Conservation (phyloP, 1,140 invertebrate species). For the Thrips palmi region DNA sequence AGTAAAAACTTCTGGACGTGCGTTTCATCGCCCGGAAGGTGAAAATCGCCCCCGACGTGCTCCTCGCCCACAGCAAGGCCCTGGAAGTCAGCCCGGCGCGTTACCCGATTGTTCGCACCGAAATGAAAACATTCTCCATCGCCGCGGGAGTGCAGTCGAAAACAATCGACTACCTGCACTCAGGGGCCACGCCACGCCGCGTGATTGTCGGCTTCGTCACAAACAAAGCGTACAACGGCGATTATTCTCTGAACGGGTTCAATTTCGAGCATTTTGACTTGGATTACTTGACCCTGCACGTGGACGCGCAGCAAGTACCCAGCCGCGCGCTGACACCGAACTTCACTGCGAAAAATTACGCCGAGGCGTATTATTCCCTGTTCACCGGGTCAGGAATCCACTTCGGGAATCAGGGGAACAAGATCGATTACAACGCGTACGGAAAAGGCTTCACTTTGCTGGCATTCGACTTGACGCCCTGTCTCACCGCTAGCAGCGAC, state of each 20-base stretch:
- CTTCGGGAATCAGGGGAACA: constrained; percentile 17
- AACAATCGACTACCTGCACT: constrained; percentile 20
- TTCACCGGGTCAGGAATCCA: constrained; percentile 22
- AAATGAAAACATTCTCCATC: constrained; percentile 22
- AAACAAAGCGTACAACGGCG: constrained; percentile 12
- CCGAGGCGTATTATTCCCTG: constrained; percentile 20
- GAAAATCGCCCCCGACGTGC: constrained; percentile 20
- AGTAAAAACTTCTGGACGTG: constrained; percentile 18
- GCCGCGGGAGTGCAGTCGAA: constrained; percentile 18
- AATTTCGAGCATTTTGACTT: constrained; percentile 12
- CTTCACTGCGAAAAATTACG: constrained; percentile 13
- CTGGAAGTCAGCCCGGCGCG: constrained; percentile 20
- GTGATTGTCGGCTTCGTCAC: constrained; percentile 12
- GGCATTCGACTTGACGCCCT: constrained; percentile 21
- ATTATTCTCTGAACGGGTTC: constrained; percentile 8
- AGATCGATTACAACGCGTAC: constrained; percentile 14
- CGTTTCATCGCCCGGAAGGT: constrained; percentile 19
- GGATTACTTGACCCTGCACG: constrained; percentile 20
- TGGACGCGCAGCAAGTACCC: constrained; percentile 19
- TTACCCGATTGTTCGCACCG: constrained; percentile 22
- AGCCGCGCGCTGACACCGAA: constrained; percentile 14
- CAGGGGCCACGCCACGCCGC: constrained; percentile 9
- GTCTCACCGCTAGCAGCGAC: constrained; percentile 19
- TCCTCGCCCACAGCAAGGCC: constrained; percentile 21
- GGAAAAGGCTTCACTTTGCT: constrained; percentile 16